Evolutionary conservation across 1,140 invertebrate species (phyloP), one percentile per base, ranked within the genome.

Genomic region (Drosophila miranda): DNA sequence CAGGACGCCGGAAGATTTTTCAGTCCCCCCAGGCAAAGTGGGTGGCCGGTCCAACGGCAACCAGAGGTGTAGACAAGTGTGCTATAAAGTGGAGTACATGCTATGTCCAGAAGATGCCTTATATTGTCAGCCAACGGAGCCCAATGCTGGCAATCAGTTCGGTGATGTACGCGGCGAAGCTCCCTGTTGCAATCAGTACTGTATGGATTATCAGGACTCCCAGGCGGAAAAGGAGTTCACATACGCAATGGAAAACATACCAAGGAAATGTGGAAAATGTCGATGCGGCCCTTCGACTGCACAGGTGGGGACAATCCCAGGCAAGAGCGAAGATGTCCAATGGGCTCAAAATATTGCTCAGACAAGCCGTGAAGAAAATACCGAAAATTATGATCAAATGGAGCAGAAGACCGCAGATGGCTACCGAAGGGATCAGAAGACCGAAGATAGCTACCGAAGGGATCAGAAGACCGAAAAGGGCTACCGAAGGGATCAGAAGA

Each of bases 11-110:
- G 28, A 16, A 9, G 28, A 19, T 11, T 8, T 52, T 11, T 3
- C n/a, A 21, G 9, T 52, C 5, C 9, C 38, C 6, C 16, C 30
- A 19, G 14, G 16, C 30, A 38, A 14, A 7, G 50, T 1, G n/a
- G 28, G 9, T 21, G 8, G 5, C 5, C 28, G 34, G 11, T 38
- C 50, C 34, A 38, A 13, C 5, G 11, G 34, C 11, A 11, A 38
- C 11, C 4, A 2, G 2, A 38, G 34, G 11, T 1, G 11, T 11
- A 1, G 34, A 11, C 34, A 38, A 28, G 14, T 52, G 9, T 52
- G 50, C 28, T 38, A 54, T 9, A 21, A 54, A 9, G 21, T 54
- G 19, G 38, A 43, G 41, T 28, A 54, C 9, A 9, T 43, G 21
- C 26, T 43, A 3, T 23, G 19, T 11, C 52, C 19, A 9, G 41